Base-by-base conservation (phyloP, 2,888 invertebrate genomes). In the Folsomia candida region DNA sequence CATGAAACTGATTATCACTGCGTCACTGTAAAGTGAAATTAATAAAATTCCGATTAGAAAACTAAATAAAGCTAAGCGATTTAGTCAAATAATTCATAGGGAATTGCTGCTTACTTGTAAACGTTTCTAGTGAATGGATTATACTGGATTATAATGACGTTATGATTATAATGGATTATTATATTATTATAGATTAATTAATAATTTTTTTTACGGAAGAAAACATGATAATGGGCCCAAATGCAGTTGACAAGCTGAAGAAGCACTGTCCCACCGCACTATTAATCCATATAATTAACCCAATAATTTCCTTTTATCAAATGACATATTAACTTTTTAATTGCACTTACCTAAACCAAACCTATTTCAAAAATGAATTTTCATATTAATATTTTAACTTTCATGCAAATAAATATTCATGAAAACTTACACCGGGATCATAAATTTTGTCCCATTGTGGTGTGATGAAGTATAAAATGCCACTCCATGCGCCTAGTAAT, bases 181-280 rank as follows among this genome's bases (percentile, higher is more conserved):
- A n/a, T n/a, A n/a, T n/a, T n/a, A n/a, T n/a, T n/a, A n/a, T n/a
- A n/a, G n/a, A n/a, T n/a, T 47, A 9, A 47, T 47, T 47, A 47
- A 47, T 11, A 11, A 47, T 47, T 47, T 47, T 47, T 47, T n/a
- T n/a, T n/a, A n/a, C n/a, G n/a, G 91, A 91, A 4, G 91, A 86
- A 81, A 90, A 91, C 90, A 91, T 91, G 27, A 90, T 88, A 67
- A 92, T 87, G 0, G 90, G 88, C 59, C 91, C 91, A 70, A 89
- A 88, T 72, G 90, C 89, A 3, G 69, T 70, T 0, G 68, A 72
- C 27, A 92, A 83, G 0, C 91, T 91, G 83, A 91, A 92, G 83
- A 92, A 91, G 69, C 90, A 90, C 82, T 92, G 92, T 0, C 90
- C 89, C 0, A 90, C 89, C 2, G 92, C 91, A 18, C 89, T n/a